Percentiles rank a stretch among this genome's conserved stretches.
Conservation (phyloP, 2,113 vertebrate species). For the Brachypodius melanocephalos region DNA sequence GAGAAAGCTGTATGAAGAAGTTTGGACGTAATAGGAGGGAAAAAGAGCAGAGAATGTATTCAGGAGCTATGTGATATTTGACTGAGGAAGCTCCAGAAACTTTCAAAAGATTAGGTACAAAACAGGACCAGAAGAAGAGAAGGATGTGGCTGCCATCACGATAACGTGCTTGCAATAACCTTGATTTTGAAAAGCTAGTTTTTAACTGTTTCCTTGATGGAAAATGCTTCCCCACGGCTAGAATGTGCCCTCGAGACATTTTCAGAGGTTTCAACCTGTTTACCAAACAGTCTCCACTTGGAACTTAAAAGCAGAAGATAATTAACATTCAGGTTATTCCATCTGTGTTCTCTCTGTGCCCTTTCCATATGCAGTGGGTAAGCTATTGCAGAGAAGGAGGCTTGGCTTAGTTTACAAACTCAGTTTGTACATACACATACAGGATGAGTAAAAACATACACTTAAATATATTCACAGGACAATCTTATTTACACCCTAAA, state of each 20-base stretch:
- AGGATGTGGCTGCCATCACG: accelerated
- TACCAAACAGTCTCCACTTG: background rate
- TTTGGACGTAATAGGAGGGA: background rate
- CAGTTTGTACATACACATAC: background rate
- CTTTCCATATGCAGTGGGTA: background rate
- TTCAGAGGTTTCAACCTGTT: slow-evolving; percentile 8
- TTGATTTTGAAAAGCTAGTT: background rate
- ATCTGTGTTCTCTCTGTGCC: background rate
- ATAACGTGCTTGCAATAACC: background rate
- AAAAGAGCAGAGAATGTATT: background rate
- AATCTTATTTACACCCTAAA: background rate
- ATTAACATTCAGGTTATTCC: background rate
- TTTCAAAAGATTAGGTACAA: background rate
- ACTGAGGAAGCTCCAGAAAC: background rate
- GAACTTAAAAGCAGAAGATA: background rate
- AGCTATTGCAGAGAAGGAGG: background rate
- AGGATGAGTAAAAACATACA: background rate
- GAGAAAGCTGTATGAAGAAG: background rate
- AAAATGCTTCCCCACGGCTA: background rate
- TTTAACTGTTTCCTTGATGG: background rate
- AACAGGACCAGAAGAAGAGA: background rate
- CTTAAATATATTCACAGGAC: background rate
- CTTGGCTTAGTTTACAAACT: background rate
- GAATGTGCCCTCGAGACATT: background rate
- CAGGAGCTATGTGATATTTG: background rate